Evolutionary conservation across 2,888 invertebrate genomes (phyloP), one percentile per base, ranked within the genome.

Genomic region (Caenorhabditis panamensis): DNA sequence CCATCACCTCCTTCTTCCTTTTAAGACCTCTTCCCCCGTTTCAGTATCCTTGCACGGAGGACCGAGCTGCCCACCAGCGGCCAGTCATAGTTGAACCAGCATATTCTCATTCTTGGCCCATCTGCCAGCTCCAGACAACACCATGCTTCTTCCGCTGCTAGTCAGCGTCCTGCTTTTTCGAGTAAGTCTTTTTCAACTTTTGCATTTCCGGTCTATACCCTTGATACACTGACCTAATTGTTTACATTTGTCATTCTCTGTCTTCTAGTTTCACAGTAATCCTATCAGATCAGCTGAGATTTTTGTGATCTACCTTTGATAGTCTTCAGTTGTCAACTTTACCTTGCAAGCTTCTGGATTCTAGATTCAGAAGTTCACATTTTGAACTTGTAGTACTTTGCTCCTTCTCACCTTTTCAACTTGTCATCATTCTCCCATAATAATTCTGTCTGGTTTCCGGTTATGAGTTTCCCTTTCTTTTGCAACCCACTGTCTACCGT

Each of bases 111-210:
- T 61, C 75, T 75, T 75, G 75, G 75, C 63, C 63, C 68, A 28
- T 56, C 68, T 68, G 66, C 77, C 77, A 69, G 69, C 63, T 77
- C 49, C 77, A 77, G 66, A 71, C 59, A 66, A 72, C 78, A 71
- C 26, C 54, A 79, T 79, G 79, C 72, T 72, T 51, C 67, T 79
- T 49, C 72, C 72, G 79, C 79, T 79, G 79, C 72, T 79, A 47
- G 67, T 79, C 72, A 79, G 79, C 72, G 62, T 72, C 53, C 51
- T 73, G 56, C 67, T 79, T 67, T 73, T 79, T 72, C 79, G 67
- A 66, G 79, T 79, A 67, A 72, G 79, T 67, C 61, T 6, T 41
- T 69, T 69, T 75, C 41, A 62, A 9, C 16, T 59, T 66, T 66
- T 49, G n/a, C n/a, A n/a, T n/a, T 11, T 41, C 13, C 11, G 41